Evolutionary conservation across 2,888 invertebrate genomes (phyloP).

Genomic region (Tipula confusa): DNA sequence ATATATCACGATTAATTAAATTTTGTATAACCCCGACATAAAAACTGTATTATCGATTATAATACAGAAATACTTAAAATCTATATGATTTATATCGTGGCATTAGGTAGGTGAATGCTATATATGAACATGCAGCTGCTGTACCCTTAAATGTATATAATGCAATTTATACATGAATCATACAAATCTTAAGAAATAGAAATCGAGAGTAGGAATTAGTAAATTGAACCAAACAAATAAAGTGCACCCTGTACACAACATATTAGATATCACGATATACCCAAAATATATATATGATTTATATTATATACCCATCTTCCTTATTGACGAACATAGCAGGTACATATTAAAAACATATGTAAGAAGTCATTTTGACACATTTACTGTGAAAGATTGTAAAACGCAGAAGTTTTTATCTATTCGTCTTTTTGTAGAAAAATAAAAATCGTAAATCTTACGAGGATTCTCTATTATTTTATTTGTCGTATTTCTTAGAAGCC

Average conservation of each 20-base stretch:
- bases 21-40: no score
- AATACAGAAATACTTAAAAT: neutral
- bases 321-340: neutral
- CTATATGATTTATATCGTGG: neutral
- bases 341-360: slow-evolving; percentile 20
- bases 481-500: neutral
- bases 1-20: neutral
- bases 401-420: neutral
- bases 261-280: no score
- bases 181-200: neutral
- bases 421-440: neutral
- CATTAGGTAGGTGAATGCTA: neutral
- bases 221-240: neutral
- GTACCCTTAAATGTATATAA: neutral
- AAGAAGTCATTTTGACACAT: neutral
- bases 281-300: neutral
- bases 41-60: neutral
- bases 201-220: neutral
- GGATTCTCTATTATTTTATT: neutral
- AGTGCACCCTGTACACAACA: neutral
- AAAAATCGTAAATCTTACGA: neutral
- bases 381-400: neutral
- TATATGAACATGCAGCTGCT: neutral
- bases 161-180: neutral
- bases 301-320: neutral